Evolutionary conservation across 2,888 invertebrate genomes (phyloP).

Genomic region (Pristionchus maxplancki): DNA sequence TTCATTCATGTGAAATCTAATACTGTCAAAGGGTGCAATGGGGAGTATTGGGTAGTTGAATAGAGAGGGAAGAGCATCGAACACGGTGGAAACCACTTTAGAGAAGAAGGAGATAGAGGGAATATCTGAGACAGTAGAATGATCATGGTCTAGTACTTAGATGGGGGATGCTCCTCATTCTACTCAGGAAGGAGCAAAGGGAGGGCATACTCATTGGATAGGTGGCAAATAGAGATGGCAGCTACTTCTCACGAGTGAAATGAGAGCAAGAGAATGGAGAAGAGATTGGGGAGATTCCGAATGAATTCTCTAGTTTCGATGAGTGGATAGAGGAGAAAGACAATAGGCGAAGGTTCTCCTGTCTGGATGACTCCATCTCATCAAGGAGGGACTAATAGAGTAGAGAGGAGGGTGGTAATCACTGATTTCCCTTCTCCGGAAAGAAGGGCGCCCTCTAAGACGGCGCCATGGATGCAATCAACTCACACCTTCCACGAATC

Average conservation of each 20-base stretch:
- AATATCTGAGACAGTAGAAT: not conserved
- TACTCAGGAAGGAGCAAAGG: not conserved
- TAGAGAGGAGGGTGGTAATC: not conserved
- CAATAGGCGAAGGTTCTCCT: not conserved
- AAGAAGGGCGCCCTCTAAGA: not conserved
- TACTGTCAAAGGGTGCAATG: constrained; percentile 40
- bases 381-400: not conserved
- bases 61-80: not conserved
- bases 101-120: not conserved
- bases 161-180: not conserved
- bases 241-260: constrained; percentile 25
- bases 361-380: not conserved
- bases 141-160: not conserved
- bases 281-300: not conserved
- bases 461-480: not conserved
- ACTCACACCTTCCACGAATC: constrained; percentile 21
- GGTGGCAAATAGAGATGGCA: constrained; percentile 31
- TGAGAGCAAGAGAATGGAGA: not conserved
- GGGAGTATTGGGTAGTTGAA: constrained; percentile 5
- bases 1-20: constrained; percentile 46
- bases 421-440: not conserved
- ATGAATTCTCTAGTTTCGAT: not conserved
- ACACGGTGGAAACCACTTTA: not conserved
- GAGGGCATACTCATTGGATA: not conserved
- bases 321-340: not conserved